Conservation (phyloP, 2,888 invertebrate genomes). For the Epistrophella euchroma region DNA sequence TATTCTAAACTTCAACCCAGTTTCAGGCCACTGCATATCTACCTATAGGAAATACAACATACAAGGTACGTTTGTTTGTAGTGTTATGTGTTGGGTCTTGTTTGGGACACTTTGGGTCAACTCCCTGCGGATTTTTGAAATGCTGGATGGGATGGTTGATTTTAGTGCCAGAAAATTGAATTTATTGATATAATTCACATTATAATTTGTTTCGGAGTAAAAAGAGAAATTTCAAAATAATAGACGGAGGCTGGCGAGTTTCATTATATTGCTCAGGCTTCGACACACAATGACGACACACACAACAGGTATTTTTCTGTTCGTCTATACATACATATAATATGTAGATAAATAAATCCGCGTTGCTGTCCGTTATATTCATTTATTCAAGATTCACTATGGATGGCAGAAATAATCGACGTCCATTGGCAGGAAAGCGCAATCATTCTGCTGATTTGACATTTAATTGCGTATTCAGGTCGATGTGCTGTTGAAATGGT, state of each 20-base stretch:
- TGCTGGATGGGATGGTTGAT: background rate
- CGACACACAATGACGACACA: background rate
- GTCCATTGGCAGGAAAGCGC: slow-evolving; percentile 54
- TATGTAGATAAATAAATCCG: background rate
- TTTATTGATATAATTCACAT: slow-evolving; percentile 53
- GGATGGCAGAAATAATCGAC: slow-evolving; percentile 25
- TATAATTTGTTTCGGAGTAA: slow-evolving; percentile 41
- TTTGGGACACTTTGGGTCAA: slow-evolving; percentile 22
- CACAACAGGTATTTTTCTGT: slow-evolving; percentile 55
- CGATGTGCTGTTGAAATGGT: slow-evolving; percentile 62
- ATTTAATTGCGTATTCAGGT: slow-evolving; percentile 73
- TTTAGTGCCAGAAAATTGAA: slow-evolving; percentile 31
- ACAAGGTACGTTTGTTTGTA: background rate
- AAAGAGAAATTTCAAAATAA: slow-evolving; percentile 41
- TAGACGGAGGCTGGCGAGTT: slow-evolving; percentile 9
- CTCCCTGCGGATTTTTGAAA: slow-evolving; percentile 11
- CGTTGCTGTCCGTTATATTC: slow-evolving; percentile 14
- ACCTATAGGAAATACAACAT: background rate
- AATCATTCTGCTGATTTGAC: slow-evolving; percentile 69
- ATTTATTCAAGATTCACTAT: slow-evolving; percentile 32
- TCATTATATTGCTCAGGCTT: slow-evolving; percentile 34
- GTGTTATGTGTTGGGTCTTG: background rate
- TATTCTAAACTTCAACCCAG: slow-evolving; percentile 45
- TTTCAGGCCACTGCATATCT: slow-evolving; percentile 27
- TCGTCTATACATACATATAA: background rate